Conservation (phyloP, 2,888 invertebrate species). For the Arctia plantaginis region DNA sequence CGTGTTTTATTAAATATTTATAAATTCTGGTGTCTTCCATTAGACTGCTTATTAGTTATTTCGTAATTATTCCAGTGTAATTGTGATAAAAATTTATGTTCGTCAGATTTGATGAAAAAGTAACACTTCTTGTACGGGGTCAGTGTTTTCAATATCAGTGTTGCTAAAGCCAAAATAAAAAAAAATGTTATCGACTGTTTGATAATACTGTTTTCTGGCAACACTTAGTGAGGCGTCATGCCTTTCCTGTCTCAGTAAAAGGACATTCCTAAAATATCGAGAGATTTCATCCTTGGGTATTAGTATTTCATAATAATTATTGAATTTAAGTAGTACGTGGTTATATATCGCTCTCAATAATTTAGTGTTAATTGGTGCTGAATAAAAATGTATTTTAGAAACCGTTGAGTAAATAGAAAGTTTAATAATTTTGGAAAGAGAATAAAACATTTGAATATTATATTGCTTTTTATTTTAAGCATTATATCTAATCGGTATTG, state of each 20-base stretch:
- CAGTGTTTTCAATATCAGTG: constrained; percentile 18
- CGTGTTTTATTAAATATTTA: constrained; percentile 7
- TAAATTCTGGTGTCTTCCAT: constrained; percentile 46
- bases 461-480: constrained; percentile 39
- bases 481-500: neutral
- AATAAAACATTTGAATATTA: constrained; percentile 54
- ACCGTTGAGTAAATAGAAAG: constrained; percentile 53
- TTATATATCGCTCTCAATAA: constrained; percentile 61
- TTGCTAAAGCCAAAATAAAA: neutral
- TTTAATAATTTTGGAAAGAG: constrained; percentile 51
- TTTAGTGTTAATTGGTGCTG: constrained; percentile 65
- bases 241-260: constrained; percentile 37
- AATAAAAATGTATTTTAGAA: constrained; percentile 57
- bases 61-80: constrained; percentile 50
- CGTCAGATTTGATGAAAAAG: constrained; percentile 9
- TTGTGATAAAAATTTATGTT: constrained; percentile 44
- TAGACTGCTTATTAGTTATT: constrained; percentile 47
- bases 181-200: neutral
- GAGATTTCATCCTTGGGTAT: constrained; percentile 45
- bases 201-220: constrained; percentile 20
- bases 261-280: constrained; percentile 54
- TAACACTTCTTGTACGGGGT: constrained; percentile 29
- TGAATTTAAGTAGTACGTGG: constrained; percentile 47
- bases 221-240: constrained; percentile 27
- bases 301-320: constrained; percentile 41